A percentile compares a stretch with the other conserved stretches of the same genome.
Evolutionary conservation across 2,113 vertebrate species (phyloP).

Genomic region (Sceloporus tristichus): DNA sequence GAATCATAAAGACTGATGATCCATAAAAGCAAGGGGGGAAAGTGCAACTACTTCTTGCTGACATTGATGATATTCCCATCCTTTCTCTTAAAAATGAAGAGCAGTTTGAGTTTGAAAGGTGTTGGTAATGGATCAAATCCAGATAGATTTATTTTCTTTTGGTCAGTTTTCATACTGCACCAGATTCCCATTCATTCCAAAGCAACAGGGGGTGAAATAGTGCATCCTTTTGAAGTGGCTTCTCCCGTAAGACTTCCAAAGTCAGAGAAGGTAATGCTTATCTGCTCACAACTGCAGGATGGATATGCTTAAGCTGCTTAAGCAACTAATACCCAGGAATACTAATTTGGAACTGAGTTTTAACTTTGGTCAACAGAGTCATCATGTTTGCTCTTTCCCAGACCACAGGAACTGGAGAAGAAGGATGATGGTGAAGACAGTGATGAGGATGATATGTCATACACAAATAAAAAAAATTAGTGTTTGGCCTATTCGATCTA

Average conservation of each 20-base stretch:
- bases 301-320: constrained; percentile 47
- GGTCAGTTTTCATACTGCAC: not conserved
- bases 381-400: not conserved
- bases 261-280: constrained; percentile 49
- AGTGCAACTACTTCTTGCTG: not conserved
- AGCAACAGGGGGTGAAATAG: constrained; percentile 34
- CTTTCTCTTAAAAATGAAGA: not conserved
- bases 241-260: constrained; percentile 37
- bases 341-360: constrained; percentile 24
- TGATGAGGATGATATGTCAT: too few species aligned
- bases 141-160: not conserved
- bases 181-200: constrained; percentile 32
- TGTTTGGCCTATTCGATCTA: too few species aligned
- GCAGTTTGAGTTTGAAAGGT: not conserved
- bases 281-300: constrained; percentile 36
- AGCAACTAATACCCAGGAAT: constrained; percentile 41
- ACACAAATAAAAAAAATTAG: too few species aligned
- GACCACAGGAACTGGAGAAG: not conserved
- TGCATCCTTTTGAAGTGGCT: constrained; percentile 51
- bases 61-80: not conserved
- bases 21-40: not conserved
- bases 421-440: not conserved
- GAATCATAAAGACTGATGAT: constrained; percentile 16
- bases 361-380: not conserved
- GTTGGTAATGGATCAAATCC: not conserved